Percentiles rank a stretch among this genome's conserved stretches.
Evolutionary conservation across 2,113 vertebrate species (phyloP).

Genomic region (Lepidiolamprologus cunningtoni): DNA sequence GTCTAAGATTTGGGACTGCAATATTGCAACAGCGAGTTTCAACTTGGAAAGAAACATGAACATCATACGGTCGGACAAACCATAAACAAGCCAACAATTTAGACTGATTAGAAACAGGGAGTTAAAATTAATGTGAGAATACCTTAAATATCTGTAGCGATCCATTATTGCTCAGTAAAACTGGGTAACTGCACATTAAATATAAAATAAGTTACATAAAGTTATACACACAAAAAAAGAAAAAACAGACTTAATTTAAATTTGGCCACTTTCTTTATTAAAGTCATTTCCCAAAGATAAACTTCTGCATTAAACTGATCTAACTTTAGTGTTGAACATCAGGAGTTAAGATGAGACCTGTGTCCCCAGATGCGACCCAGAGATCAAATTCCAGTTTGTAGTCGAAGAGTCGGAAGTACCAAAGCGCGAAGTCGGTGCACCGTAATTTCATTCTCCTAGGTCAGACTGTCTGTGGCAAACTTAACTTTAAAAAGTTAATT

Average conservation of each 20-base stretch:
- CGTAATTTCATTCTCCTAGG: neutral
- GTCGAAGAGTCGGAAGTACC: accelerated
- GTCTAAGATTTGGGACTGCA: neutral
- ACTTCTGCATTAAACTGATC: neutral
- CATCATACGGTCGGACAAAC: neutral
- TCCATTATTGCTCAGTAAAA: neutral
- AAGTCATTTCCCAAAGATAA: neutral
- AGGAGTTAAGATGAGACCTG: neutral
- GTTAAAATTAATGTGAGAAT: neutral
- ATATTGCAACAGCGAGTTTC: neutral
- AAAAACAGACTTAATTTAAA: neutral
- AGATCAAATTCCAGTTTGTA: neutral
- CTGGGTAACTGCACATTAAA: neutral
- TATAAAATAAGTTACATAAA: neutral
- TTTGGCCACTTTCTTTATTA: neutral
- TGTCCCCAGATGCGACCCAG: neutral
- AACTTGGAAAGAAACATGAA: neutral
- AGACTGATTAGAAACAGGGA: neutral
- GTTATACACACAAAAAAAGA: neutral
- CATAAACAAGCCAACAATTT: neutral
- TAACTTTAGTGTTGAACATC: neutral
- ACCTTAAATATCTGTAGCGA: neutral
- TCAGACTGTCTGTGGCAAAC: neutral
- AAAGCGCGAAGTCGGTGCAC: neutral
- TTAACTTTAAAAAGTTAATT: neutral